These are phyloP conservation scores for Phoenoteleia sp. DNA, from an alignment of 2,888 invertebrate genomes.

Conservation along the genomic window DNA sequence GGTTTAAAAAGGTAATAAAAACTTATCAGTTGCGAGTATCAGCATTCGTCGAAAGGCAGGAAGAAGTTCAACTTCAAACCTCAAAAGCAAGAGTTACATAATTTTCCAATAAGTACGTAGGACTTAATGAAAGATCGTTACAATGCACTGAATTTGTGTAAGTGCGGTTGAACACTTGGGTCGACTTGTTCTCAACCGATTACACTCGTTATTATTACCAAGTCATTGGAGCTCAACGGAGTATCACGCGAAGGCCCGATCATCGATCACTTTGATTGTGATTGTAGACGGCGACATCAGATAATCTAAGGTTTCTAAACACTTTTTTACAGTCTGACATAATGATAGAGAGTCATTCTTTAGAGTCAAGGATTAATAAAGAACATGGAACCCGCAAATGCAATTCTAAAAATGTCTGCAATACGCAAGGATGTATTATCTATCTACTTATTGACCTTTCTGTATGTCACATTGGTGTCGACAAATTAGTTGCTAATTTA, in stretches of 20 bases:
- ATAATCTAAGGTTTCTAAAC: slow-evolving; percentile 64
- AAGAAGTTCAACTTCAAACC: no score
- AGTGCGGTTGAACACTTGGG: slow-evolving; percentile 21
- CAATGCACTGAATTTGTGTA: slow-evolving; percentile 18
- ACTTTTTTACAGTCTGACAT: not conserved
- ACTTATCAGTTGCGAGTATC: not conserved
- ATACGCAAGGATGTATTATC: no score
- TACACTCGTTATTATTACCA: slow-evolving; percentile 27
- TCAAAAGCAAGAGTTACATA: no score
- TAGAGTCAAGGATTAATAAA: no score
- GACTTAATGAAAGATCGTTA: slow-evolving; percentile 29
- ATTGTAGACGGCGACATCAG: slow-evolving; percentile 79
- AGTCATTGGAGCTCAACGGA: slow-evolving; percentile 30
- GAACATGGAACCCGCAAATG: no score
- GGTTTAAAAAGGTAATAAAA: no score
- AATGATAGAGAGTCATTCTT: no score
- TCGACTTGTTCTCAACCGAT: slow-evolving; percentile 25
- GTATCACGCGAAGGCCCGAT: slow-evolving; percentile 14
- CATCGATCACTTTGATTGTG: not conserved
- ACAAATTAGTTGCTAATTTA: no score
- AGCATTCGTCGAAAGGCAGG: no score
- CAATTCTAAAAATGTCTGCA: no score
- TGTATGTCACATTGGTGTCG: no score
- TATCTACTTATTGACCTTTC: no score
- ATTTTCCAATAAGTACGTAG: slow-evolving; percentile 2